Base-by-base conservation (phyloP, 2,113 vertebrate species). In the Prolemur simus region DNA sequence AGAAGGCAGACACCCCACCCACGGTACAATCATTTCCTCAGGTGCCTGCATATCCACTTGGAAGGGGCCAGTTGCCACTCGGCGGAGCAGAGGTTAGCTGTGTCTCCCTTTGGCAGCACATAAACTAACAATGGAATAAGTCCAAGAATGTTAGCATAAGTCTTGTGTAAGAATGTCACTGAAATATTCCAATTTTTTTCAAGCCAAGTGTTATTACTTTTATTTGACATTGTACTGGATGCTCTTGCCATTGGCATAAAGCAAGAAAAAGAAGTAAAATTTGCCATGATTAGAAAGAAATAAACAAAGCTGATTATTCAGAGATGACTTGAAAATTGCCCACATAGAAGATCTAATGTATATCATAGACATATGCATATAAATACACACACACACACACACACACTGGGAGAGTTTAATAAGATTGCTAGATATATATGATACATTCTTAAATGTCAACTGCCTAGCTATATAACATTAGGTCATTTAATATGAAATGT, bases 211-310 rank as follows among this genome's bases (percentile, higher is more conserved):
- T 39, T 60, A 58, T 56, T 54, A 52, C 14, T 91, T 93, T 88
- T 89, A 54, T 60, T 90, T 32, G 90, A 18, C 13, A 66, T 52
- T 81, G 34, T 92, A 23, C 8, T 56, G 2, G 76, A 91, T 9
- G 8, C 12, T 64, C 39, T 42, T 58, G 63, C 25, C 93, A 78
- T 20, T 83, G 60, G 27, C 49, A 29, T 80, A 85, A 76, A 6
- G 18, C 34, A 92, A 82, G 87, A 96, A 69, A 95, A 95, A 77
- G 25, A 93, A 89, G 71, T 68, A 78, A 63, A 97, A 87, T 7
- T 87, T 68, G 2, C 18, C 25, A 68, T 21, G 47, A 63, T 85
- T 93, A 6, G 42, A 85, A 91, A 86, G 29, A 82, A 87, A 93
- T 47, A 69, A 92, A 34, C 10, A 86, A 74, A 95, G 80, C 3